These are phyloP conservation scores for Ypsolopha sequella DNA, from an alignment of 2,888 invertebrate species.

Conservation along the genomic window DNA sequence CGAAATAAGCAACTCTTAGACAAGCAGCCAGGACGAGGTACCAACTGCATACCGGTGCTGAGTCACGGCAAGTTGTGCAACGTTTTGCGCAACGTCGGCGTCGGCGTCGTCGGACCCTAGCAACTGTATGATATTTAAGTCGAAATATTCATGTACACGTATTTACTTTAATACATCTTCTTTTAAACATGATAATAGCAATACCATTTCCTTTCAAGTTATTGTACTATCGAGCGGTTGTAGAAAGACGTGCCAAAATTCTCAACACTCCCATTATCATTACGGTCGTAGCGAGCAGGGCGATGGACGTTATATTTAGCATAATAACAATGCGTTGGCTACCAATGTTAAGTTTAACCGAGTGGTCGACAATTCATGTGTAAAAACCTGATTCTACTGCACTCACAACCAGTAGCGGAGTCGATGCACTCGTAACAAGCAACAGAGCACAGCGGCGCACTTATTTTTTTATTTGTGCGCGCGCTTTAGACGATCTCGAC, in stretches of 20 bases:
- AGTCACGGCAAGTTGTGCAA: constrained; percentile 55
- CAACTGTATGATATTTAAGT: constrained; percentile 10
- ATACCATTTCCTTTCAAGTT: too few species aligned
- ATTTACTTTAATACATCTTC: too few species aligned
- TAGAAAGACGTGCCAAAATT: constrained; percentile 1
- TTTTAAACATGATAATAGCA: too few species aligned
- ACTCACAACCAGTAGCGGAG: constrained; percentile 26
- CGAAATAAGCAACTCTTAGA: constrained; percentile 37
- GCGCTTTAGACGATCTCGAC: constrained; percentile 13
- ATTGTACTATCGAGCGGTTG: too few species aligned
- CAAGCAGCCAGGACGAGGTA: constrained; percentile 5
- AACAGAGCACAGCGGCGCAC: constrained; percentile 17
- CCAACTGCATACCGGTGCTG: constrained; percentile 37
- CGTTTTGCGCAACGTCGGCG: constrained; percentile 55
- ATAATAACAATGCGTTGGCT: neutral
- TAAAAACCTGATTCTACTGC: constrained; percentile 23
- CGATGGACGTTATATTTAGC: neutral
- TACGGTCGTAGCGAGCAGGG: neutral
- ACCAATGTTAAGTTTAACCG: neutral
- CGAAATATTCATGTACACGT: too few species aligned
- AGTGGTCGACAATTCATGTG: neutral
- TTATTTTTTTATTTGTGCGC: constrained; percentile 25
- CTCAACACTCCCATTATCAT: neutral
- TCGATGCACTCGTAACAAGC: constrained; percentile 31
- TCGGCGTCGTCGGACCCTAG: constrained; percentile 32